A percentile compares a stretch with the other conserved stretches of the same genome.
phyloP scores from a whole-genome alignment of 2,888 invertebrate species.

The Drosophila helvetica region DNA sequence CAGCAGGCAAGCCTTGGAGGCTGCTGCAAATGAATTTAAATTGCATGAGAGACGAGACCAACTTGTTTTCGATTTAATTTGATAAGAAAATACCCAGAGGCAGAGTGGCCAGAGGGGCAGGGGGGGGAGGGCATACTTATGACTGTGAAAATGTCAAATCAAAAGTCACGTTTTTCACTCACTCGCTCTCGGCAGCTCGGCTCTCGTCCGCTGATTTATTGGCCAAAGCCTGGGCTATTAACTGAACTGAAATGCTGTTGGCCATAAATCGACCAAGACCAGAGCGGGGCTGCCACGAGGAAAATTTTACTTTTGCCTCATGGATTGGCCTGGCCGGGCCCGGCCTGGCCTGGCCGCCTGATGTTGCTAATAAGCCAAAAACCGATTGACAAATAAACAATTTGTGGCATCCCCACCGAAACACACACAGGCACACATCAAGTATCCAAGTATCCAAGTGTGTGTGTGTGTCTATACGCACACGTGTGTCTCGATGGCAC shows the following conservation, averaged over 20 bases:
- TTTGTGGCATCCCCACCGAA: constrained; percentile 56
- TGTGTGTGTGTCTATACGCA: constrained; percentile 21
- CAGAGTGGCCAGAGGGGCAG: constrained; percentile 14
- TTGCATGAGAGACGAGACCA: constrained; percentile 56
- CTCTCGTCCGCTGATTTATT: constrained; percentile 33
- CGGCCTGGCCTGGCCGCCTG: constrained; percentile 25
- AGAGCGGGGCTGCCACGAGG: constrained; percentile 33
- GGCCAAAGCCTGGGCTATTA: constrained; percentile 34
- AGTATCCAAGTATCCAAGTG: constrained; percentile 15
- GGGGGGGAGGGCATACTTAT: constrained; percentile 50
- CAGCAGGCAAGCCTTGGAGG: constrained; percentile 45
- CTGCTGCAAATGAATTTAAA: constrained; percentile 66
- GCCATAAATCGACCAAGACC: constrained; percentile 57
- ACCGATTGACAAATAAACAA: constrained; percentile 75
- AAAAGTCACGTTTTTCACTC: constrained; percentile 71
- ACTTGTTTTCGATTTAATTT: constrained; percentile 78
- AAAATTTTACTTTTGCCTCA: constrained; percentile 73
- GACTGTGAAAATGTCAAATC: constrained; percentile 72
- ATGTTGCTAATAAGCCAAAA: constrained; percentile 59
- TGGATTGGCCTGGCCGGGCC: background rate
- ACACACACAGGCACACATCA: constrained; percentile 20
- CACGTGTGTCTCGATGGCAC: constrained; percentile 53
- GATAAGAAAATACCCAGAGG: constrained; percentile 56
- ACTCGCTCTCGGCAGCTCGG: background rate
- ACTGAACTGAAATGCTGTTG: constrained; percentile 31